Percentiles rank a stretch among this genome's conserved stretches.
Evolutionary conservation across 1,140 invertebrate genomes (phyloP).

Genomic region (Drosophila orosa): DNA sequence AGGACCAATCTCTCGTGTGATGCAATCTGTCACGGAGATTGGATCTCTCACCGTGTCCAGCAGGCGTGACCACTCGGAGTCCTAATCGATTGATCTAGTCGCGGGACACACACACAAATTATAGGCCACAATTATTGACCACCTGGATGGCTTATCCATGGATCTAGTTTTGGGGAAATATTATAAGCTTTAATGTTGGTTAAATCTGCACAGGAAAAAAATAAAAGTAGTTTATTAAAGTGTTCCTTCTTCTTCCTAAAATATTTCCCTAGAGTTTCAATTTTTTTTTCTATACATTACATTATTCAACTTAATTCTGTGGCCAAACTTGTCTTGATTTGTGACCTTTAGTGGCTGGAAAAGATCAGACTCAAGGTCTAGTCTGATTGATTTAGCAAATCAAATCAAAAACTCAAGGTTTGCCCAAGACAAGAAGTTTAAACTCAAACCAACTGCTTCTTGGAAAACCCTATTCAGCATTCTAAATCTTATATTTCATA

Average conservation of each 20-base stretch:
- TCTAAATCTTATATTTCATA: no score
- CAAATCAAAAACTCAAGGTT: not conserved
- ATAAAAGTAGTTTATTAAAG: not conserved
- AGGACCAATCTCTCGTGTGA: conserved; percentile 57
- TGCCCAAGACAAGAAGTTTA: not conserved
- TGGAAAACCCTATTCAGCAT: not conserved
- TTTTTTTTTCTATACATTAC: not conserved
- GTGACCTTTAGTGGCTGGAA: conserved; percentile 3
- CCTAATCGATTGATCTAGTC: conserved; percentile 50
- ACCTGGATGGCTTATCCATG: conserved; percentile 3
- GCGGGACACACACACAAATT: conserved; percentile 34
- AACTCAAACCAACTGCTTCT: not conserved
- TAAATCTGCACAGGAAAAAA: conserved; percentile 44
- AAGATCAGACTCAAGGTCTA: conserved; percentile 6
- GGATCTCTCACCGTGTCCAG: conserved; percentile 38
- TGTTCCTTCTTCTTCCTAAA: no score
- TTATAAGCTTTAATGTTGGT: conserved; percentile 55
- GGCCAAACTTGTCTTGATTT: not conserved
- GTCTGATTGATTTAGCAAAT: conserved; percentile 10
- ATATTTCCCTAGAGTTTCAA: not conserved
- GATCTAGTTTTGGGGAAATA: conserved; percentile 21
- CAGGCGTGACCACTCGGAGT: conserved; percentile 39
- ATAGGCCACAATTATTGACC: conserved; percentile 17
- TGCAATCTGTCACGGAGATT: conserved; percentile 54
- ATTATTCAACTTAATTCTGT: not conserved